Base-by-base conservation (phyloP, 2,888 invertebrate genomes). In the Petrophora chlorosata region DNA sequence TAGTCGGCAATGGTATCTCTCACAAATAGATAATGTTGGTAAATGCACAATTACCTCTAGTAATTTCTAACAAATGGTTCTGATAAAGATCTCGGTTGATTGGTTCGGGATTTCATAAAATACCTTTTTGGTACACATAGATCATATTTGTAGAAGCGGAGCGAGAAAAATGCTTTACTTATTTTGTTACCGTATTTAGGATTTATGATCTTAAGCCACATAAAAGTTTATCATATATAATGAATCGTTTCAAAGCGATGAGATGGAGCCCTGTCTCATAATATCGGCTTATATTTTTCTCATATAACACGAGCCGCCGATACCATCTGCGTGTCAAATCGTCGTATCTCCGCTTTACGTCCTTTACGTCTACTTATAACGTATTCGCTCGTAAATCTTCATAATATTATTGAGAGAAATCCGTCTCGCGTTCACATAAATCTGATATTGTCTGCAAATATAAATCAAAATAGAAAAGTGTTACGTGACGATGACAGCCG, bases 391-490 rank as follows among this genome's bases (percentile, higher is more conserved):
- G 67, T 82, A 80, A 78, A 77, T 72, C 65, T 63, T 63, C 68
- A 62, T 72, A 63, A 66, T 67, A 73, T 76, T 76, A 79, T 78
- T 74, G 76, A 72, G 76, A 73, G 66, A 73, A 76, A 78, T 77
- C 72, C 74, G 66, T 69, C 69, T 73, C 70, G 67, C 47, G 63
- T 61, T 67, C 64, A 64, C 68, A 75, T 79, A 76, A 78, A 79
- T 66, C 65, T 71, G 63, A 71, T 76, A 75, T 76, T 75, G 79
- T 70, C 69, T 68, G 66, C 73, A 76, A 80, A 79, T 80, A 79
- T 80, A 78, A 76, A 76, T 70, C 72, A 73, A 77, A 79, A 80
- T 78, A 79, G 75, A 77, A 74, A 72, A 72, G 52, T 67, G 15
- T 73, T 74, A 73, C 67, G 74, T 72, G 73, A 64, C 61, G 50